A percentile compares a stretch with the other conserved stretches of the same genome.
Conservation (phyloP, 2,113 vertebrate species). For the Pedetes capensis region DNA sequence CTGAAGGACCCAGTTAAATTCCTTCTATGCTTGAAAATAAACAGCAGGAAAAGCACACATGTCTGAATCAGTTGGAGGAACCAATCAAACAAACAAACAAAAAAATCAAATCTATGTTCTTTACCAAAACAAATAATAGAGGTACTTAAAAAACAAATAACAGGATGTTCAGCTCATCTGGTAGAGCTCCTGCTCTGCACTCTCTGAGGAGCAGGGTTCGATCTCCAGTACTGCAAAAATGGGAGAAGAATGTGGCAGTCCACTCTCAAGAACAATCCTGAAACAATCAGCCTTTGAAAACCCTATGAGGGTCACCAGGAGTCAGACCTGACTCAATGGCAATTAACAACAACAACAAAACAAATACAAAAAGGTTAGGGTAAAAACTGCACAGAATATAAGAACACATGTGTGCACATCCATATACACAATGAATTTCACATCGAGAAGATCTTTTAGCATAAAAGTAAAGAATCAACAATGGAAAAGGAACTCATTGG, state of each 20-base stretch:
- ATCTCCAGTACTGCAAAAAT: no score
- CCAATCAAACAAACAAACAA: no score
- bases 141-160: no score
- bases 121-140: neutral
- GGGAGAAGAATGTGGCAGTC: no score
- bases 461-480: neutral
- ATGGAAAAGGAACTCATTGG: constrained; percentile 13
- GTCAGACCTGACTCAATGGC: no score
- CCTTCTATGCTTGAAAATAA: neutral
- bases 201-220: no score
- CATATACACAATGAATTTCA: neutral
- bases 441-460: neutral
- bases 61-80: neutral
- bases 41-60: neutral
- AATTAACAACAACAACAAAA: neutral
- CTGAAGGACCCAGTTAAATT: neutral
- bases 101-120: neutral
- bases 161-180: no score
- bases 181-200: no score
- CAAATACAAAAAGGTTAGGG: neutral
- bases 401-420: neutral
- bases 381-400: neutral
- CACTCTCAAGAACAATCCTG: no score
- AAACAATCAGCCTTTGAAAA: no score
- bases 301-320: no score